phyloP scores from a whole-genome alignment of 2,888 invertebrate species.

The Eutolmus rufibarbis region DNA sequence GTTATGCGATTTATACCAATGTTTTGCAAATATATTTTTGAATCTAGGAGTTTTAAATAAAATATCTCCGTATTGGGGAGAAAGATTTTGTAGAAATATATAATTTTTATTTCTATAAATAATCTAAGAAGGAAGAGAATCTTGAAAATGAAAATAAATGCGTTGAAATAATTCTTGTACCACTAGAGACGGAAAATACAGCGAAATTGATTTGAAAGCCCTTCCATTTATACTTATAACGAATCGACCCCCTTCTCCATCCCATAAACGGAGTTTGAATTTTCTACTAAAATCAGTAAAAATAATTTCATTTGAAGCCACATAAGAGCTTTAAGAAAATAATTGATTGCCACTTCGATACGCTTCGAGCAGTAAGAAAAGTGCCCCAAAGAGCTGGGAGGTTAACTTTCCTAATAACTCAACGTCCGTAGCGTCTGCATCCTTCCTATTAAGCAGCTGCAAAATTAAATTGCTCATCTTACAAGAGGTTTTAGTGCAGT shows the following conservation, averaged over 20 bases:
- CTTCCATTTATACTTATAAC: background rate
- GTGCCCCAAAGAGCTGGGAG: background rate
- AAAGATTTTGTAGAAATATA: too few species aligned
- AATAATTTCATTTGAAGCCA: background rate
- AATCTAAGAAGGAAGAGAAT: background rate
- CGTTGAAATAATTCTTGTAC: background rate
- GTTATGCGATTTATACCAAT: too few species aligned
- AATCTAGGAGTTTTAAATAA: too few species aligned
- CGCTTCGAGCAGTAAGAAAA: background rate
- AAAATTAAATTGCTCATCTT: background rate
- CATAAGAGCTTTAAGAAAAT: background rate
- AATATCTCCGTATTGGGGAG: too few species aligned
- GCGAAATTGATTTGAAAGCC: background rate
- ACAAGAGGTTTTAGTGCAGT: background rate
- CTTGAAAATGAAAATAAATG: background rate
- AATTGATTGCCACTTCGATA: background rate
- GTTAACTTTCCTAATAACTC: background rate
- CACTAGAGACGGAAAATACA: background rate
- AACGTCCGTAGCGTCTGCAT: background rate
- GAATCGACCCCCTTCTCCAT: background rate
- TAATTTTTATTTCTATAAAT: too few species aligned
- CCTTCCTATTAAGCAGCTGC: background rate
- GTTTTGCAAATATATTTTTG: too few species aligned
- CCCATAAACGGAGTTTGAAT: background rate
- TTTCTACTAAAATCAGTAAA: background rate